Conservation (phyloP, 2,113 vertebrate species). For the Turdus rufiventris region DNA sequence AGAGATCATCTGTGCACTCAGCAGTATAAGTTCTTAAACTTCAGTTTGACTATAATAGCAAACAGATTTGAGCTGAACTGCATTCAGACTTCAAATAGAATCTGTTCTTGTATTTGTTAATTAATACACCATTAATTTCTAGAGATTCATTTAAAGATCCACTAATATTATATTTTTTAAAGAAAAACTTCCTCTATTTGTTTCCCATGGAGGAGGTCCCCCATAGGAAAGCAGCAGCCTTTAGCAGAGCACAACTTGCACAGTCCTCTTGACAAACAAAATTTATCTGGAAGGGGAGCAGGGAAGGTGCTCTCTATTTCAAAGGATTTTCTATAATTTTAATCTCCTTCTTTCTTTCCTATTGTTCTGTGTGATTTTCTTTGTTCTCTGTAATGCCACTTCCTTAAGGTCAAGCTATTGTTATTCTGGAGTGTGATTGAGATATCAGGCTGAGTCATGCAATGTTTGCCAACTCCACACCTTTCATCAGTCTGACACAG, state of each 20-base stretch:
- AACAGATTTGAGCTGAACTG: neutral
- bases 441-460: slow-evolving; percentile 13
- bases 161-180: neutral
- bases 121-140: neutral
- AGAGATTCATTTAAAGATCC: neutral
- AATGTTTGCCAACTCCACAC: slow-evolving; percentile 41
- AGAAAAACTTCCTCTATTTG: neutral
- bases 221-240: neutral
- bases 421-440: neutral
- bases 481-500: neutral
- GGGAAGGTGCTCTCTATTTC: neutral
- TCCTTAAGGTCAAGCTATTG: slow-evolving; percentile 32
- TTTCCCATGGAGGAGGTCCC: neutral
- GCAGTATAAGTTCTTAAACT: neutral
- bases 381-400: neutral
- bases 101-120: neutral
- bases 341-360: neutral
- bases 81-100: neutral
- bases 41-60: neutral
- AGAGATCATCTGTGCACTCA: neutral
- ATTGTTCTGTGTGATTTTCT: neutral
- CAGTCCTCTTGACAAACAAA: neutral
- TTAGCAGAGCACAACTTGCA: rapidly evolving
- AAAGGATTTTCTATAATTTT: neutral
- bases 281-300: neutral